Conservation (phyloP, 30 jellyfish, hydroid and myxozoan genomes). For the Aurelia coerulea region DNA sequence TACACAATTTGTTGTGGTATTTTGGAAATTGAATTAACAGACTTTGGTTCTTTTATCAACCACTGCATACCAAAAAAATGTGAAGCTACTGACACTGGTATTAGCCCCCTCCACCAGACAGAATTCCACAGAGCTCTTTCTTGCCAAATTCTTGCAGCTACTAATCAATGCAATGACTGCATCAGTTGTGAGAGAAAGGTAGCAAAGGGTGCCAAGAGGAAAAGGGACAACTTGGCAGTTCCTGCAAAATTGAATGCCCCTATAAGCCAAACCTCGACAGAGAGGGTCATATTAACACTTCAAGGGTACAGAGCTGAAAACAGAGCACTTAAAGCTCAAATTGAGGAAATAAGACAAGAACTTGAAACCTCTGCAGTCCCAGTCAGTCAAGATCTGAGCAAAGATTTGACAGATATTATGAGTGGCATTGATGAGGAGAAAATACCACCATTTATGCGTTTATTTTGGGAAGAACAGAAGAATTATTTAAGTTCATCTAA, state of each 20-base stretch:
- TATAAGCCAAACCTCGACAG: neutral
- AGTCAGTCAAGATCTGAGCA: constrained; percentile 19
- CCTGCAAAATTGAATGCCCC: constrained; percentile 51
- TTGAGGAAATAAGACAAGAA: constrained; percentile 37
- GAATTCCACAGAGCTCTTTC: too few relatives aligned
- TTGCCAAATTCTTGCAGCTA: too few relatives aligned
- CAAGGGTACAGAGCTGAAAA: constrained; percentile 60
- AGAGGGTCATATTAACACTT: constrained; percentile 29
- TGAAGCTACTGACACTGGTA: too few relatives aligned
- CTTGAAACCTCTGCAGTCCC: constrained; percentile 24
- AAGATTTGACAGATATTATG: constrained; percentile 49
- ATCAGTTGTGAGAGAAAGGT: neutral
- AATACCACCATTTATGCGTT: constrained; percentile 74
- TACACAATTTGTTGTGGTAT: too few relatives aligned
- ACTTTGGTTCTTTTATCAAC: too few relatives aligned
- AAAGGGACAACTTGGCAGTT: neutral
- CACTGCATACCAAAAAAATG: too few relatives aligned
- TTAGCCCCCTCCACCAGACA: too few relatives aligned
- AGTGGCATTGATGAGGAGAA: constrained; percentile 2
- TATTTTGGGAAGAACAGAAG: constrained; percentile 69
- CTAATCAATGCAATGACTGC: too few relatives aligned
- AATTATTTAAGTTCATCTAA: constrained; percentile 15
- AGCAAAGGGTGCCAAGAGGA: constrained; percentile 11
- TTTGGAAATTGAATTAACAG: too few relatives aligned
- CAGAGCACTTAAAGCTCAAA: constrained; percentile 33